Percentiles rank a stretch among this genome's conserved stretches.
Evolutionary conservation across 2,888 invertebrate genomes (phyloP).

Genomic region (Drosophila anomalata): DNA sequence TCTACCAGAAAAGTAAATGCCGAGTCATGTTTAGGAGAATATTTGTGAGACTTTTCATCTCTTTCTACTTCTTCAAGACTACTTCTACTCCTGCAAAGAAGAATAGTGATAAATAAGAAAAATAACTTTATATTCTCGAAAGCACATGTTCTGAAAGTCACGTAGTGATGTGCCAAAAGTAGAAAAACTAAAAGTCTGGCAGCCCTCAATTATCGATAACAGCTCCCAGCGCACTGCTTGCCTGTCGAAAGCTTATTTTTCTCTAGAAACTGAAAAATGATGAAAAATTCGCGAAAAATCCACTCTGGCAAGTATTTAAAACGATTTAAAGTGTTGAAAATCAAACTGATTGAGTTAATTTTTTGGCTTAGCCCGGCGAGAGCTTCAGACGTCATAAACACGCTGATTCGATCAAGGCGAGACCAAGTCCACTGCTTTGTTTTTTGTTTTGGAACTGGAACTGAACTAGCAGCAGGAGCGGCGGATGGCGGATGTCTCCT

Average conservation of each 20-base stretch:
- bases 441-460: conserved; percentile 1
- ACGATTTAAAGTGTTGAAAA: background rate
- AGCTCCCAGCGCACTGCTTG: background rate
- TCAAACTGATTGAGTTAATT: background rate
- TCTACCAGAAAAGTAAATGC: too few relatives aligned
- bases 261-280: background rate
- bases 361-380: background rate
- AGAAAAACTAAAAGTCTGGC: background rate
- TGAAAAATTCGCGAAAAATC: background rate
- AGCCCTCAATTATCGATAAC: background rate
- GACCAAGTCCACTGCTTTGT: conserved; percentile 1
- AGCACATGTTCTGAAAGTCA: background rate
- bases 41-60: too few relatives aligned
- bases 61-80: too few relatives aligned
- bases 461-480: background rate
- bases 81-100: too few relatives aligned
- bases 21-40: too few relatives aligned
- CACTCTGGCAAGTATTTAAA: background rate
- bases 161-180: background rate
- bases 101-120: too few relatives aligned
- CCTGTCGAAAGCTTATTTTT: background rate
- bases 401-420: conserved; percentile 14
- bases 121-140: background rate
- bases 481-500: conserved; percentile 7
- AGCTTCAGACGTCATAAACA: conserved; percentile 18